Evolutionary conservation across 1,140 invertebrate species (phyloP).

Genomic region (Asobara japonica): DNA sequence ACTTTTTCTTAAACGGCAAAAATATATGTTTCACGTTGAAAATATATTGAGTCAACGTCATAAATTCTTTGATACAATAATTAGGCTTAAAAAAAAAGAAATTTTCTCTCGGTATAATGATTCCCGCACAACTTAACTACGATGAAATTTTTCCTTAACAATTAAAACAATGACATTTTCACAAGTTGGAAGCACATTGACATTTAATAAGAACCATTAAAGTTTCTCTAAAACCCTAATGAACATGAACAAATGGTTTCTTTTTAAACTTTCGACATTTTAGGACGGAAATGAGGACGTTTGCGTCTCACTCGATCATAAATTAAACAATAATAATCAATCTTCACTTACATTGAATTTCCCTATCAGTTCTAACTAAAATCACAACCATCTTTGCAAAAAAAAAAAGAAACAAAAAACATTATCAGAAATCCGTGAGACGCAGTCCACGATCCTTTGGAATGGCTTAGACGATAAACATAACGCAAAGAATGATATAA

Average conservation of each 20-base stretch:
- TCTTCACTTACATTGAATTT: neutral
- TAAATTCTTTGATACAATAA: neutral
- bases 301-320: neutral
- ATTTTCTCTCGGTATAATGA: neutral
- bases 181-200: neutral
- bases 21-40: neutral
- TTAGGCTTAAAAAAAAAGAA: neutral
- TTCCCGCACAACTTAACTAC: neutral
- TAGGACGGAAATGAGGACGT: conserved; percentile 8
- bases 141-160: neutral
- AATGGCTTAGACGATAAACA: neutral
- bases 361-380: neutral
- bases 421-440: neutral
- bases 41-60: neutral
- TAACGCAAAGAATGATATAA: neutral
- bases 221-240: neutral
- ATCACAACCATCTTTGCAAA: conserved; percentile 6
- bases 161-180: neutral
- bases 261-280: neutral
- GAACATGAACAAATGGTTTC: neutral
- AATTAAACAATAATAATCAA: neutral
- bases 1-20: neutral
- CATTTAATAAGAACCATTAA: neutral
- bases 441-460: conserved; percentile 8
- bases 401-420: neutral